Conservation (phyloP, 2,888 invertebrate genomes). For the Tetragonisca angustula region DNA sequence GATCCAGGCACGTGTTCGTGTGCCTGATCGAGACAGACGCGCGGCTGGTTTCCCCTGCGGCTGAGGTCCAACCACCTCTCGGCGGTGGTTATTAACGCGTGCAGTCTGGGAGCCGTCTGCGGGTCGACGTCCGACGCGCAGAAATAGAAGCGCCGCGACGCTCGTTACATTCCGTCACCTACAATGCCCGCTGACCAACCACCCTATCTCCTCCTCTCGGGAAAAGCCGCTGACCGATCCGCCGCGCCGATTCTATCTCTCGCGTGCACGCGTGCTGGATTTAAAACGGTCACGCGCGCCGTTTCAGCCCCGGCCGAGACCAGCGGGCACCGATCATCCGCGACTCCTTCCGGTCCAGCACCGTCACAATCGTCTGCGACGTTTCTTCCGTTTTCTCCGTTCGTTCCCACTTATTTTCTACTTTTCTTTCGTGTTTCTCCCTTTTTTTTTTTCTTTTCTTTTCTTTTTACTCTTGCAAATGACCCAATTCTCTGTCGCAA, state of each 20-base stretch:
- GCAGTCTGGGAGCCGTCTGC: constrained; percentile 83
- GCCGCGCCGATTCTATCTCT: constrained; percentile 4
- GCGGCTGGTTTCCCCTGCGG: constrained; percentile 27
- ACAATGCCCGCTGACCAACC: constrained; percentile 68
- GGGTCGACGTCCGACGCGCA: constrained; percentile 82
- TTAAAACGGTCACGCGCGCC: constrained; percentile 61
- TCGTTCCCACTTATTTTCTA: background rate
- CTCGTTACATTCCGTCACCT: constrained; percentile 78
- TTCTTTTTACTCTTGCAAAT: background rate
- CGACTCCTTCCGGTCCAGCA: constrained; percentile 9
- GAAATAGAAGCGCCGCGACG: constrained; percentile 81
- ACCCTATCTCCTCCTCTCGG: background rate
- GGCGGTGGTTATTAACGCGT: constrained; percentile 70
- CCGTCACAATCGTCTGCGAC: background rate
- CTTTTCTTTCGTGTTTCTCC: background rate
- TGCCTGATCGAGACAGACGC: constrained; percentile 17
- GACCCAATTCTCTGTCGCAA: too few relatives aligned
- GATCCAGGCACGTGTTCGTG: constrained; percentile 56
- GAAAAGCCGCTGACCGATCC: constrained; percentile 12
- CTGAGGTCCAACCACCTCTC: constrained; percentile 24
- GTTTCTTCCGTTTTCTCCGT: background rate
- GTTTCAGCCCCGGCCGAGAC: constrained; percentile 30
- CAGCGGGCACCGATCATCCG: constrained; percentile 27
- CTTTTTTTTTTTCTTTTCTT: too few relatives aligned
- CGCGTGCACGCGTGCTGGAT: constrained; percentile 44